These are phyloP conservation scores for silkworm (Bombyx mori) DNA, from an alignment of 1,140 invertebrate genomes.

Conservation along the genomic window DNA sequence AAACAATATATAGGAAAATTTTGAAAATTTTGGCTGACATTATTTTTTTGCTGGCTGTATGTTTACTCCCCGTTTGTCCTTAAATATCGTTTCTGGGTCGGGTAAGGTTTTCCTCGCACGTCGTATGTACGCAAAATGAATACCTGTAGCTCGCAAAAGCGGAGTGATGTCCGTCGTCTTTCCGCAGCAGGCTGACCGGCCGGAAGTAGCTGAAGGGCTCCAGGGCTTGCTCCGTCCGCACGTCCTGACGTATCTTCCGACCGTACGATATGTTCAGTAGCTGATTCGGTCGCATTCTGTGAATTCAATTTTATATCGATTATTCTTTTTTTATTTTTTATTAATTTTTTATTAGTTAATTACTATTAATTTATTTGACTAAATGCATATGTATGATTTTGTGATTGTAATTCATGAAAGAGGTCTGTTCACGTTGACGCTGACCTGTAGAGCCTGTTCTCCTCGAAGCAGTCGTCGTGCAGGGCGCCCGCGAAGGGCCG, in stretches of 20 bases:
- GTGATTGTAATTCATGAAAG: too few relatives aligned
- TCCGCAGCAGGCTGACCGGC: conserved; percentile 30
- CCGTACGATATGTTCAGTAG: conserved; percentile 52
- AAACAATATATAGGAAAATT: too few relatives aligned
- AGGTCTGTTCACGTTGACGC: not conserved
- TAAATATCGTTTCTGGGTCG: too few relatives aligned
- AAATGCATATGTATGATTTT: too few relatives aligned
- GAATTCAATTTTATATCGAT: not conserved
- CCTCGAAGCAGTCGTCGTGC: conserved; percentile 70
- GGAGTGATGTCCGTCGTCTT: conserved; percentile 46
- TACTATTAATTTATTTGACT: too few relatives aligned
- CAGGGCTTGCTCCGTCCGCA: not conserved
- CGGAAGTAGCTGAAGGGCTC: conserved; percentile 5
- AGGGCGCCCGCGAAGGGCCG: conserved; percentile 80
- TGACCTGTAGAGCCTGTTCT: conserved; percentile 53
- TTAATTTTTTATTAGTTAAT: too few relatives aligned
- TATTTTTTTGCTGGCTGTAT: too few relatives aligned
- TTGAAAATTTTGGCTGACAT: too few relatives aligned
- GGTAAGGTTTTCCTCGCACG: too few relatives aligned
- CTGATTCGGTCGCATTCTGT: conserved; percentile 16
- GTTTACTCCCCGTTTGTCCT: too few relatives aligned
- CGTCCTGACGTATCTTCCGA: conserved; percentile 25
- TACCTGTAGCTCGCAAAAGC: conserved; percentile 62
- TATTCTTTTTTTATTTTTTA: not conserved
- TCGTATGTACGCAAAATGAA: not conserved